Conservation (phyloP, 2,113 vertebrate species). For the Pionites leucogaster region DNA sequence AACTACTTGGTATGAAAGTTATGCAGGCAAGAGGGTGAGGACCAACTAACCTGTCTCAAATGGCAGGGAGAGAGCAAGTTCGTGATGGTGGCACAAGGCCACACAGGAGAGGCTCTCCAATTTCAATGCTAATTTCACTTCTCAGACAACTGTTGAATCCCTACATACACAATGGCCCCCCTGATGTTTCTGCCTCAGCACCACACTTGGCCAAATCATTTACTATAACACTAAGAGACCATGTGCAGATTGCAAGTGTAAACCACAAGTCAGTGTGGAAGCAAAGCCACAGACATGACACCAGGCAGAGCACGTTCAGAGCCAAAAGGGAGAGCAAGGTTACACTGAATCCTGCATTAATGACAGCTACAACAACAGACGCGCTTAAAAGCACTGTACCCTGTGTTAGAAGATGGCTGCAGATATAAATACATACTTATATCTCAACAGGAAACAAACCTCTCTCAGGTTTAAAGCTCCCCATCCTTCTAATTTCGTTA, state of each 20-base stretch:
- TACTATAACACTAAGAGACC: not conserved
- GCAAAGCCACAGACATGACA: not conserved
- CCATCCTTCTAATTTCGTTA: not conserved
- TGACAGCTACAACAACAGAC: not conserved
- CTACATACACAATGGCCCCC: not conserved
- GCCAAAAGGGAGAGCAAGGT: not conserved
- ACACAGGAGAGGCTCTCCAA: not conserved
- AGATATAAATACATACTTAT: not conserved
- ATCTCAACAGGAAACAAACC: not conserved
- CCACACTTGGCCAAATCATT: not conserved
- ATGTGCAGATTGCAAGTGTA: not conserved
- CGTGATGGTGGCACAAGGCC: not conserved
- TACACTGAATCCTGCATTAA: not conserved
- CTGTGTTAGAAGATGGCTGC: not conserved
- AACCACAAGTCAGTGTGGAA: not conserved
- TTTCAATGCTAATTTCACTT: not conserved
- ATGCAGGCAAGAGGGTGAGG: no score
- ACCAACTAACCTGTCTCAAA: not conserved
- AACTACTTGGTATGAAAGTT: not conserved
- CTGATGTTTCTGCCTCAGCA: not conserved
- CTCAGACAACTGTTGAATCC: not conserved
- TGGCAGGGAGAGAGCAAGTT: rapidly evolving
- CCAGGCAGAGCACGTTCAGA: not conserved
- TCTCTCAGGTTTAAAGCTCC: not conserved
- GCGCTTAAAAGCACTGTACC: not conserved